These are phyloP conservation scores for Galerucella calmariensis DNA, from an alignment of 2,888 invertebrate species.

Conservation along the genomic window DNA sequence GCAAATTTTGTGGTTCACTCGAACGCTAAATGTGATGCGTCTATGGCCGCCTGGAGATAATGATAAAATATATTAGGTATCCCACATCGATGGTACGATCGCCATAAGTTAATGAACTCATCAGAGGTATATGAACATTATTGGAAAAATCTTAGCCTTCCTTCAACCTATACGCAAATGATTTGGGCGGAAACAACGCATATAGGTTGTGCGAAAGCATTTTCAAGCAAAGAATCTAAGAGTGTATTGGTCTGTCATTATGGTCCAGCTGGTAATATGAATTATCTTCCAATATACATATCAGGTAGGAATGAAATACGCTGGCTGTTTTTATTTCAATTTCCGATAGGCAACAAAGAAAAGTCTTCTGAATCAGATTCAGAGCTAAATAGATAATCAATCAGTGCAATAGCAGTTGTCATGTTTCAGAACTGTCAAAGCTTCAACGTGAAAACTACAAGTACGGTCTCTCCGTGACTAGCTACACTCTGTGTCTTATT, in stretches of 20 bases:
- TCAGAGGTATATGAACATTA: neutral
- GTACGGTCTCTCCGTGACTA: no score
- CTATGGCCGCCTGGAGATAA: neutral
- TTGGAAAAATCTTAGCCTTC: neutral
- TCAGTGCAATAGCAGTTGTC: no score
- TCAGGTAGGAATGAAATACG: neutral
- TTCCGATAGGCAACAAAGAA: no score
- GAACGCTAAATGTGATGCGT: no score
- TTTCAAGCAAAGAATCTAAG: neutral
- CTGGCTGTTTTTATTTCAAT: neutral
- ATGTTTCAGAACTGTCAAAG: no score
- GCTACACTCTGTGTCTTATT: no score
- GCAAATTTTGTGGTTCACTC: no score
- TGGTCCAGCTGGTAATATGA: conserved; percentile 8
- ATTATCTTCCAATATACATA: neutral
- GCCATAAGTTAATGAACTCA: neutral
- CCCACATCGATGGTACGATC: neutral
- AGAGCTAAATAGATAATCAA: no score
- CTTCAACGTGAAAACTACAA: no score
- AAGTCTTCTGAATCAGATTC: no score
- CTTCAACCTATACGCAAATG: neutral
- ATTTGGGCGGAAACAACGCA: conserved; percentile 11
- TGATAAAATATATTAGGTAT: conserved; percentile 6
- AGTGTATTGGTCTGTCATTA: conserved; percentile 3
- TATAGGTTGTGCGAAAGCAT: conserved; percentile 11